Conservation (phyloP, 2,797 vertebrate species). For the Bucorvus abyssinicus region DNA sequence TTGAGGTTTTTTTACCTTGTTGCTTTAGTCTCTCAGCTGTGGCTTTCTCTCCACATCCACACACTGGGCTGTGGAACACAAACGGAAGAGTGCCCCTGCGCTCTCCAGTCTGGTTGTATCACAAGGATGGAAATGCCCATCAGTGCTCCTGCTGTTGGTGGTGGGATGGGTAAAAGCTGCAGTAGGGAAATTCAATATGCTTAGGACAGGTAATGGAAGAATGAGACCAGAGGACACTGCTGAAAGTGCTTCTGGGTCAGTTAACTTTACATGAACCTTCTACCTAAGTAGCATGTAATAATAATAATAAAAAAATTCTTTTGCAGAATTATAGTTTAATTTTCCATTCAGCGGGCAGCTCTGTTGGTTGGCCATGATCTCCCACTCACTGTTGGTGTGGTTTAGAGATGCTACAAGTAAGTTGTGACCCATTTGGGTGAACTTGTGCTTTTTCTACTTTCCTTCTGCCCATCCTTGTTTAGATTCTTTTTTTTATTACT, state of each 20-base stretch:
- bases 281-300: not conserved
- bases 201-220: not conserved
- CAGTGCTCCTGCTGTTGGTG: not conserved
- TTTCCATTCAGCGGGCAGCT: not conserved
- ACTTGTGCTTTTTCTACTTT: not conserved
- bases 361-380: conserved; percentile 27
- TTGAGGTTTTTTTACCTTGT: not conserved
- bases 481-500: conserved; percentile 29
- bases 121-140: not conserved
- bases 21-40: not conserved
- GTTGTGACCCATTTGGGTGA: conserved; percentile 28
- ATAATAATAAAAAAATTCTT: not conserved
- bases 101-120: not conserved
- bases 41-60: not conserved
- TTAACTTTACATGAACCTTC: not conserved
- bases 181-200: not conserved
- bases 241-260: not conserved
- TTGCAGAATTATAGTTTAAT: not conserved
- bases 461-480: conserved; percentile 54
- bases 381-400: too few species aligned
- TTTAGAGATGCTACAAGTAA: not conserved
- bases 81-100: not conserved
- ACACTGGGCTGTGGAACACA: not conserved
- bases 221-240: not conserved
- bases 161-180: not conserved